These are phyloP conservation scores for Limulus polyphemus DNA, from an alignment of 2,888 invertebrate species.

Conservation along the genomic window DNA sequence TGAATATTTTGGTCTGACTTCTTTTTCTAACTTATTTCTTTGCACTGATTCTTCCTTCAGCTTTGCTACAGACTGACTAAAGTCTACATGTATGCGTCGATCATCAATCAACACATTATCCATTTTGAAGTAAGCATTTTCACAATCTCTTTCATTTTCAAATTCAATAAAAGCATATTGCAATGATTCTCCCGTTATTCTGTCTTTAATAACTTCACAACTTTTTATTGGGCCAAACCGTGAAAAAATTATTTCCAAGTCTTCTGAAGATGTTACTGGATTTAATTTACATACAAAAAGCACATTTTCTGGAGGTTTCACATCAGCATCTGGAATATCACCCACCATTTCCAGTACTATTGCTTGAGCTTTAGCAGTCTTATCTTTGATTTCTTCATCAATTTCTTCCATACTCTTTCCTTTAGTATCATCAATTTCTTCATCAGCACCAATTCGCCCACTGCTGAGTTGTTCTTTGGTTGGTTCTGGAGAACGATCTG, in stretches of 20 bases:
- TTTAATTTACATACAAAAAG: slow-evolving; percentile 98
- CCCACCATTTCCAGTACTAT: slow-evolving; percentile 97
- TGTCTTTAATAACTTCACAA: slow-evolving; percentile 92
- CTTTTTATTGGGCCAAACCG: slow-evolving; percentile 81
- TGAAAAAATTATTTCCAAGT: slow-evolving; percentile 93
- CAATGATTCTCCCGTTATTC: slow-evolving; percentile 79
- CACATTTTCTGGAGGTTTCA: slow-evolving; percentile 97
- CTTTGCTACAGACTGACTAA: slow-evolving; percentile 96
- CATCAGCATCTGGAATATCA: slow-evolving; percentile 91
- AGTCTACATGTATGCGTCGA: slow-evolving; percentile 95
- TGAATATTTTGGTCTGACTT: no score
- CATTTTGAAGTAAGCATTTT: slow-evolving; percentile 99
- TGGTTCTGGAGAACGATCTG: slow-evolving; percentile 79
- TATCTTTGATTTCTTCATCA: slow-evolving; percentile 70
- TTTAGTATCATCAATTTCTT: slow-evolving; percentile 76
- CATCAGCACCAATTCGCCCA: slow-evolving; percentile 73
- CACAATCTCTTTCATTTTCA: slow-evolving; percentile 62
- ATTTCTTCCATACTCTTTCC: slow-evolving; percentile 75
- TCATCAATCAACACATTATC: slow-evolving; percentile 99
- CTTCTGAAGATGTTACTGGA: slow-evolving; percentile 93
- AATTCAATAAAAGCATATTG: slow-evolving; percentile 99
- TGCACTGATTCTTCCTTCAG: slow-evolving; percentile 42
- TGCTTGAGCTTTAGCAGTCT: slow-evolving; percentile 90
- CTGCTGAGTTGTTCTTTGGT: slow-evolving; percentile 67
- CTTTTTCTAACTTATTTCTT: no score